Conservation (phyloP, 2,113 vertebrate species). For the Mesocricetus auratus region DNA sequence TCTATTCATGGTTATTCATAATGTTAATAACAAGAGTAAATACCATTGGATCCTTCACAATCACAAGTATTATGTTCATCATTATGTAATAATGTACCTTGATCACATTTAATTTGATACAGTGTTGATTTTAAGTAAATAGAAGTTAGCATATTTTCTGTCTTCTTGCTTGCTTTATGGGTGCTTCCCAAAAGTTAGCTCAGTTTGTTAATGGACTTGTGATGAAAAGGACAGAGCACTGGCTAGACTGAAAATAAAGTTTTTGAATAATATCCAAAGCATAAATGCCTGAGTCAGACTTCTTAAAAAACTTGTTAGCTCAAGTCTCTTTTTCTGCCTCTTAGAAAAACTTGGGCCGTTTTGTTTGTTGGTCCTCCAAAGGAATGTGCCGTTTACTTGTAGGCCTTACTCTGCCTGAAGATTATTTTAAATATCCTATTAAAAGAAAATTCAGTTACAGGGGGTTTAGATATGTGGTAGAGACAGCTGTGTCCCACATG, state of each 20-base stretch:
- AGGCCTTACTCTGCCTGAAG: slow-evolving; percentile 28
- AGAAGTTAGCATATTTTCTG: background rate
- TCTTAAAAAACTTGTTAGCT: slow-evolving; percentile 5
- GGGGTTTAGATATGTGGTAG: background rate
- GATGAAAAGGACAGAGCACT: background rate
- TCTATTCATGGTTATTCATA: background rate
- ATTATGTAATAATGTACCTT: slow-evolving; percentile 28
- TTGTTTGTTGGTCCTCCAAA: slow-evolving; percentile 52
- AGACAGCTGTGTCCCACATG: background rate
- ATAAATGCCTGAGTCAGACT: slow-evolving; percentile 1
- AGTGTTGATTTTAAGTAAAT: slow-evolving; percentile 24
- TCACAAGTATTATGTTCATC: background rate
- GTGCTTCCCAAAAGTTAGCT: slow-evolving; percentile 30
- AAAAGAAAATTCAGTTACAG: slow-evolving; percentile 33
- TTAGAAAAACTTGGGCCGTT: slow-evolving; percentile 4
- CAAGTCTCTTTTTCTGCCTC: background rate
- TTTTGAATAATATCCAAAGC: slow-evolving; percentile 41
- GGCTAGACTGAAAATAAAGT: slow-evolving; percentile 39
- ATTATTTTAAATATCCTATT: slow-evolving; percentile 29
- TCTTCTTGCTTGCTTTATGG: background rate
- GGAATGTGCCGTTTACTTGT: background rate
- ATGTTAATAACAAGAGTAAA: background rate
- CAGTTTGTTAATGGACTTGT: slow-evolving; percentile 8
- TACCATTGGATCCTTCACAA: background rate
- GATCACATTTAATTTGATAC: slow-evolving; percentile 17